Conservation (phyloP, 2,797 vertebrate species). For the Poecilia wingei region DNA sequence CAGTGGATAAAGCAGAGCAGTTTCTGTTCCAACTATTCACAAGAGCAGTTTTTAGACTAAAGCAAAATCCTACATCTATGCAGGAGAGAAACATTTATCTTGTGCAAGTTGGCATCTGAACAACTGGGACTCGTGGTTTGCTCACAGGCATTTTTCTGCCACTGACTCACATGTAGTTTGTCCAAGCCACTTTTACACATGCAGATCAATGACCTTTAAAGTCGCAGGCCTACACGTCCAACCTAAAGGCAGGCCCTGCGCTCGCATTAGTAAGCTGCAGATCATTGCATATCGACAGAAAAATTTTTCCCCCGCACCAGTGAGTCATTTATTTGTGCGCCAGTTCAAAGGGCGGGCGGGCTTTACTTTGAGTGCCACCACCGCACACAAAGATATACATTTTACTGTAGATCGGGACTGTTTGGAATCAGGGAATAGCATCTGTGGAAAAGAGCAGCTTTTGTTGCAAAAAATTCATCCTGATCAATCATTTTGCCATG, state of each 20-base stretch:
- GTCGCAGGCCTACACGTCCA: slow-evolving; percentile 8
- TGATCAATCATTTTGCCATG: not conserved
- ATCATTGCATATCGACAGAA: not conserved
- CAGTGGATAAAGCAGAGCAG: slow-evolving; percentile 17
- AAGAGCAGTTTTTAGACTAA: slow-evolving; percentile 38
- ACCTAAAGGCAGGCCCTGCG: not conserved
- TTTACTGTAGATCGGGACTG: slow-evolving; percentile 2
- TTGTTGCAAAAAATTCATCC: not conserved
- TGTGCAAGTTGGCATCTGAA: slow-evolving; percentile 10
- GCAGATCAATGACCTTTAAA: slow-evolving; percentile 18
- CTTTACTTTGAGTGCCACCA: slow-evolving; percentile 9
- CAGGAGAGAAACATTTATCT: slow-evolving; percentile 26
- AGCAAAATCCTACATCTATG: slow-evolving; percentile 23
- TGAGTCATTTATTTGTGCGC: slow-evolving; percentile 20
- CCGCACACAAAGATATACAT: not conserved
- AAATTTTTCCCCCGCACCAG: slow-evolving; percentile 1
- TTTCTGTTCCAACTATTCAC: slow-evolving; percentile 30
- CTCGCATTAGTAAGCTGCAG: not conserved
- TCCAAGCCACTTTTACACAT: slow-evolving; percentile 14
- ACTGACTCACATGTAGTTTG: slow-evolving; percentile 22
- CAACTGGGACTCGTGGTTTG: slow-evolving; percentile 19
- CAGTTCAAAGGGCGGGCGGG: slow-evolving; percentile 9
- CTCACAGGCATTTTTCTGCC: slow-evolving; percentile 28
- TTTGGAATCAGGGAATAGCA: not conserved
- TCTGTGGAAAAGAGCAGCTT: not conserved